phyloP scores from a whole-genome alignment of 2,888 invertebrate genomes.

The Eudasyphora cyanicolor region DNA sequence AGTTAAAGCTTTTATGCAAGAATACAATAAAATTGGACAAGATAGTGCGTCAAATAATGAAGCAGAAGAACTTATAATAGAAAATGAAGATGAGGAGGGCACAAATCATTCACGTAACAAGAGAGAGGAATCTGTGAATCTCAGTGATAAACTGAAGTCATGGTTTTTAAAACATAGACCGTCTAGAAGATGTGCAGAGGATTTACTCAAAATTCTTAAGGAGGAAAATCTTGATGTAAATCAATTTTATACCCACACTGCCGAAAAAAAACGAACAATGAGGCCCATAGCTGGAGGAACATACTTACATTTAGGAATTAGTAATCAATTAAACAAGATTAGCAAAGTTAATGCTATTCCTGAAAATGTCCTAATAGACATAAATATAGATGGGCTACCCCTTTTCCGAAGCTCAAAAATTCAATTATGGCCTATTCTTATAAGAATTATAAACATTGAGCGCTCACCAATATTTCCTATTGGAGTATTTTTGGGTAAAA shows the following conservation, averaged over 20 bases:
- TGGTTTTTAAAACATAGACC: too few species aligned
- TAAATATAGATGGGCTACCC: not conserved
- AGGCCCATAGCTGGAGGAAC: not conserved
- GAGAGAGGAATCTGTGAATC: too few species aligned
- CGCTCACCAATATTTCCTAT: not conserved
- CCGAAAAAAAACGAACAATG: not conserved
- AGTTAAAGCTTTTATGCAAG: too few species aligned
- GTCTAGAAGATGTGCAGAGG: not conserved
- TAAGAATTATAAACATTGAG: not conserved
- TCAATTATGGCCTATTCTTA: not conserved
- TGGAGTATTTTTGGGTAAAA: too few species aligned
- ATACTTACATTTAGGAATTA: not conserved
- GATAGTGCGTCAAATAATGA: too few species aligned
- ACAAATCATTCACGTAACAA: too few species aligned
- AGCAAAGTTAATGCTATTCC: not conserved
- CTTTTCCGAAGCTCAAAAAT: not conserved
- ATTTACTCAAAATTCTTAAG: not conserved
- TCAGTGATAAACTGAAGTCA: too few species aligned
- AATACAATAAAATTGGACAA: too few species aligned
- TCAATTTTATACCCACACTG: not conserved
- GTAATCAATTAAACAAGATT: not conserved
- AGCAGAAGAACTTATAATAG: too few species aligned
- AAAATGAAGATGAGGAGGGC: too few species aligned
- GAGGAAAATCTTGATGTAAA: not conserved
- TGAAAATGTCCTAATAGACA: not conserved